These are phyloP conservation scores for Aphelenchoides bicaudatus DNA, from an alignment of 2,888 invertebrate species.

Conservation along the genomic window DNA sequence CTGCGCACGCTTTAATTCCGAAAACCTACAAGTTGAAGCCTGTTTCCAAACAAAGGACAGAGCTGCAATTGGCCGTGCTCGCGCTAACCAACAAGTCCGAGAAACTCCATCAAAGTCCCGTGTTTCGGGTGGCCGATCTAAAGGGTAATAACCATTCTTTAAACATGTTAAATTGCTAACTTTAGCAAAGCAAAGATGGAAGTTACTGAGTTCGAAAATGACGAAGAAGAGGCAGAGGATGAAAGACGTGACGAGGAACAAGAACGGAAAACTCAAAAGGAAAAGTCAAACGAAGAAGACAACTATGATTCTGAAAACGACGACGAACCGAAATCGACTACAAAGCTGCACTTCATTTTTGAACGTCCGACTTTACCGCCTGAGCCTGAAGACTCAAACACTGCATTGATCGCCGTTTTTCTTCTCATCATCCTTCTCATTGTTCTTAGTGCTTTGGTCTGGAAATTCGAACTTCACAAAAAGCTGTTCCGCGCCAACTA, in stretches of 20 bases:
- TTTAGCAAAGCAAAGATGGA: constrained; percentile 33
- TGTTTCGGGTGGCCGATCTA: background rate
- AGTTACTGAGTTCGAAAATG: constrained; percentile 22
- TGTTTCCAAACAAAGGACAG: constrained; percentile 52
- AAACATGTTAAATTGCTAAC: constrained; percentile 15
- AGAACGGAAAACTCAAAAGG: constrained; percentile 15
- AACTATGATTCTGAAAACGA: constrained; percentile 27
- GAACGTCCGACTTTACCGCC: constrained; percentile 49
- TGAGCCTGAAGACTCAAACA: constrained; percentile 34
- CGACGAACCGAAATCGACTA: constrained; percentile 27
- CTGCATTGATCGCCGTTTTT: constrained; percentile 43
- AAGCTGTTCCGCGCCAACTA: constrained; percentile 60
- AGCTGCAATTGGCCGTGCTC: constrained; percentile 44
- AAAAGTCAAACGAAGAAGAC: constrained; percentile 23
- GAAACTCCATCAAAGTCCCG: constrained; percentile 16
- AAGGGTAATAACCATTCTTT: background rate
- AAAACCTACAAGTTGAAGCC: constrained; percentile 44
- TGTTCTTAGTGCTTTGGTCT: too few species aligned
- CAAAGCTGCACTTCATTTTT: constrained; percentile 49
- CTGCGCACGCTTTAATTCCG: constrained; percentile 51
- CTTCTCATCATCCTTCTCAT: constrained; percentile 58
- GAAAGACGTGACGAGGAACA: constrained; percentile 32
- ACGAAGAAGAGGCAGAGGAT: constrained; percentile 35
- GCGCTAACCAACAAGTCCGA: constrained; percentile 40
- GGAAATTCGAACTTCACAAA: constrained; percentile 57